phyloP scores from a whole-genome alignment of 2,888 invertebrate genomes.

The Drosophila maculinotata region DNA sequence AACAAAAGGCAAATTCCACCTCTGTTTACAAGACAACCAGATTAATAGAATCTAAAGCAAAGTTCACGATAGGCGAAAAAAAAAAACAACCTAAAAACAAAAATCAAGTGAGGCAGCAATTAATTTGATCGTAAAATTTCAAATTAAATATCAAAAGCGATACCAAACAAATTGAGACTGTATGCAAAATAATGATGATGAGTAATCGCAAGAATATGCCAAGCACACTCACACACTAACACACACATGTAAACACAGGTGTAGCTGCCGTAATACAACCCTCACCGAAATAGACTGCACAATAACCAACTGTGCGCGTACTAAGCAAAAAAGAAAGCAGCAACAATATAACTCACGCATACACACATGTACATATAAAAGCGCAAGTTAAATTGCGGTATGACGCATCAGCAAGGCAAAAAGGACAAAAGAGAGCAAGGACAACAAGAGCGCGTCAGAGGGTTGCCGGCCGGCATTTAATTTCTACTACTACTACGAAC shows the following conservation, averaged over 20 bases:
- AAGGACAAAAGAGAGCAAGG: conserved; percentile 54
- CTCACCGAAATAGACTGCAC: conserved; percentile 54
- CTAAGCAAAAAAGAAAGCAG: conserved; percentile 22
- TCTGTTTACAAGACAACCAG: conserved; percentile 24
- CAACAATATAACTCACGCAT: conserved; percentile 13
- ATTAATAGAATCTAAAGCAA: conserved; percentile 40
- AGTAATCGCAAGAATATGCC: conserved; percentile 69
- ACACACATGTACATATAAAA: conserved; percentile 44
- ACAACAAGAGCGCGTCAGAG: conserved; percentile 36
- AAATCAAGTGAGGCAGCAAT: conserved; percentile 45
- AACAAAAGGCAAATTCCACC: conserved; percentile 24
- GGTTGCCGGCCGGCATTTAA: conserved; percentile 67
- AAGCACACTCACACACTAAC: conserved; percentile 20
- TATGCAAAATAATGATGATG: conserved; percentile 60
- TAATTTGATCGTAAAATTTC: conserved; percentile 60
- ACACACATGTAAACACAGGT: conserved; percentile 51
- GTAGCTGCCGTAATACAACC: conserved; percentile 55
- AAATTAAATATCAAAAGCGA: conserved; percentile 46
- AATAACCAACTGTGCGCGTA: conserved; percentile 51
- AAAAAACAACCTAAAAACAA: conserved; percentile 14
- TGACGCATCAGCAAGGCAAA: conserved; percentile 65
- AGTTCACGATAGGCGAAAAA: conserved; percentile 35
- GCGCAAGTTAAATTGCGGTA: conserved; percentile 75
- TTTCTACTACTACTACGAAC: conserved; percentile 38
- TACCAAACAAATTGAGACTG: conserved; percentile 35